These are phyloP conservation scores for Alouatta palliata DNA, from an alignment of 2,113 vertebrate genomes.

Conservation along the genomic window DNA sequence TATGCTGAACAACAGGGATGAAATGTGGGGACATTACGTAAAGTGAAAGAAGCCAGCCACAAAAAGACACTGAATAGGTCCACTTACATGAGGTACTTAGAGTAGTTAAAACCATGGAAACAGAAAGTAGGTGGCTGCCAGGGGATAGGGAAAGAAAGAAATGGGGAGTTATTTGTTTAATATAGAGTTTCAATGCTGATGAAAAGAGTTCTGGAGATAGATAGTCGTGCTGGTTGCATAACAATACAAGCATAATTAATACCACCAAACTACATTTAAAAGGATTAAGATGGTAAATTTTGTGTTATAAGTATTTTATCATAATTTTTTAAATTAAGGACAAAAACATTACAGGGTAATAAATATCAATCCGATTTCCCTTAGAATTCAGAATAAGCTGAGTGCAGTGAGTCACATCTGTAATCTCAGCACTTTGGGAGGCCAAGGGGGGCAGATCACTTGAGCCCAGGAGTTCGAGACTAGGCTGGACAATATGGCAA, in stretches of 20 bases:
- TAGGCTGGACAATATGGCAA: no score
- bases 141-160: neutral
- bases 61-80: neutral
- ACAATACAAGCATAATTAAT: neutral
- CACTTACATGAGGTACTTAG: neutral
- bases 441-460: no score
- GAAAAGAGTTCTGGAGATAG: neutral
- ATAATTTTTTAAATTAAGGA: neutral
- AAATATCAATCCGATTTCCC: neutral
- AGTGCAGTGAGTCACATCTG: no score
- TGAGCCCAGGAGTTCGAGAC: no score
- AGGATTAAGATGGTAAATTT: neutral
- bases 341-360: neutral
- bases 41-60: neutral
- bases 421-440: no score
- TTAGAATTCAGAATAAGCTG: slow-evolving; percentile 28
- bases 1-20: neutral
- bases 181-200: neutral
- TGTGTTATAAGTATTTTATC: neutral
- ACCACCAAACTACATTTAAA: neutral
- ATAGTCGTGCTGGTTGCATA: neutral
- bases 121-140: neutral
- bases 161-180: neutral
- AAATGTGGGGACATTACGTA: neutral
- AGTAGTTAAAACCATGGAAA: neutral